phyloP scores from a whole-genome alignment of 2,888 invertebrate genomes.

The Chrysina gloriosa region DNA sequence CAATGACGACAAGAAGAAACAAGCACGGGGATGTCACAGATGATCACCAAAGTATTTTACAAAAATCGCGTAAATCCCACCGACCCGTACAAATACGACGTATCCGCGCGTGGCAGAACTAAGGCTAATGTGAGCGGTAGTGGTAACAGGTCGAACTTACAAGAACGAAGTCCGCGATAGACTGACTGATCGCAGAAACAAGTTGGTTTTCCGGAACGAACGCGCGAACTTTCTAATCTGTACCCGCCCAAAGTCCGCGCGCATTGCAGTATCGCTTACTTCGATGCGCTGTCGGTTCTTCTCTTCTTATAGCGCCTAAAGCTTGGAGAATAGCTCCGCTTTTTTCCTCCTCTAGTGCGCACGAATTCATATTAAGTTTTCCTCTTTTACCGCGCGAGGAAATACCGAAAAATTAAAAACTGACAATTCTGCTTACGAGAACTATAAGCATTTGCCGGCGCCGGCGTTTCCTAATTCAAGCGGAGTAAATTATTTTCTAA shows the following conservation, averaged over 20 bases:
- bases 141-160: slow-evolving; percentile 32
- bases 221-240: slow-evolving; percentile 55
- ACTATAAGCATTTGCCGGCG: too few species aligned
- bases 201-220: slow-evolving; percentile 46
- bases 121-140: slow-evolving; percentile 16
- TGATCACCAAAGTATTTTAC: slow-evolving; percentile 47
- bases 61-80: slow-evolving; percentile 45
- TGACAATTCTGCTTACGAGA: background rate
- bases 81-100: slow-evolving; percentile 37
- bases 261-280: slow-evolving; percentile 52
- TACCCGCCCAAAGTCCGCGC: slow-evolving; percentile 55
- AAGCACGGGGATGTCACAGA: slow-evolving; percentile 45
- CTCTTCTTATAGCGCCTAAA: background rate
- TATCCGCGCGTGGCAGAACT: slow-evolving; percentile 17
- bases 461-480: too few species aligned
- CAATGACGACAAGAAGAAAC: slow-evolving; percentile 28
- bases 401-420: background rate
- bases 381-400: background rate
- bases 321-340: background rate
- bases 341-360: background rate
- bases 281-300: slow-evolving; percentile 7
- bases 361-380: background rate
- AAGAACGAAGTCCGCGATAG: slow-evolving; percentile 48
- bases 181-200: slow-evolving; percentile 51
- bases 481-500: too few species aligned